Evolutionary conservation across 2,888 invertebrate genomes (phyloP), one percentile per base, ranked within the genome.

Genomic region (Erannis defoliaria): DNA sequence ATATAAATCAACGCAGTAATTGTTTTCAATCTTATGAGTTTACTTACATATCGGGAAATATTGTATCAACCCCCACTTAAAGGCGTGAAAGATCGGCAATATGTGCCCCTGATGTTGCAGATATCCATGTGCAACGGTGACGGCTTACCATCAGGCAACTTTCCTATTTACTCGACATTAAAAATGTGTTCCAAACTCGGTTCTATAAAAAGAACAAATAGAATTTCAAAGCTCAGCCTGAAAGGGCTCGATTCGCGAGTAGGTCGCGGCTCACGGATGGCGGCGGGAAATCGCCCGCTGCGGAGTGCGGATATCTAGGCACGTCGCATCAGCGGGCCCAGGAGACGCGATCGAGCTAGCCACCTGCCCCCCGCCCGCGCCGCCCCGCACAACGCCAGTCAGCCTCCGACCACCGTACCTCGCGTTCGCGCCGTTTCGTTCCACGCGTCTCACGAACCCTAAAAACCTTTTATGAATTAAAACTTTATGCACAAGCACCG

Each of bases 321-420:
- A 73, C 75, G 73, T 70, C 72, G 73, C 74, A 75, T 77, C 77
- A 72, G 74, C 59, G 72, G 64, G 61, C 72, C 71, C 72, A 72
- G 75, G 77, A 77, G 86, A 82, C 85, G 85, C 77, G 78, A 72
- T 74, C 72, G 73, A 71, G 70, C 70, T 72, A 66, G 73, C 71
- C 75, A 72, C 73, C 72, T 71, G 71, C 76, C 76, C 80, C 74
- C 81, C 80, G 79, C 82, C 68, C 65, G 42, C 63, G 45, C 51
- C 46, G 33, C 57, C 61, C 23, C 38, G 29, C 51, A 14, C 18
- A 21, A 26, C 50, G 18, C 18, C 40, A 59, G 55, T 56, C 48
- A 55, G 55, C 53, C 56, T 64, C 55, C 55, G 54, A 40, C 18
- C 43, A 10, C 18, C 53, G 56, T 35, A 42, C 29, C 12, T n/a